These are phyloP conservation scores for Harpagifer antarcticus DNA, from an alignment of 2,797 vertebrate species.

Conservation along the genomic window DNA sequence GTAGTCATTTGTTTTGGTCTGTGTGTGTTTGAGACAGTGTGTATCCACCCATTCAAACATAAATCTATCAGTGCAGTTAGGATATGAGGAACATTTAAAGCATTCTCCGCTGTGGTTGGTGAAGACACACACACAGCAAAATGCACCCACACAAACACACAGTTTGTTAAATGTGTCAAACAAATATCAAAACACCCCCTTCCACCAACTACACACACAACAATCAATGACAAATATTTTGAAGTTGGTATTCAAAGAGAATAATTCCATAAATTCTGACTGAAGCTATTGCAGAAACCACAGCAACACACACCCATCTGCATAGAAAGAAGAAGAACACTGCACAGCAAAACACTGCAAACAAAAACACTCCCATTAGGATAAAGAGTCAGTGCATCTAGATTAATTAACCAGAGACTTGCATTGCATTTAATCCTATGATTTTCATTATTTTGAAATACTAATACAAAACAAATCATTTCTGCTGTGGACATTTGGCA, in stretches of 20 bases:
- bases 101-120: neutral
- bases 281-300: conserved; percentile 26
- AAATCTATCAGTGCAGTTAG: conserved; percentile 5
- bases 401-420: conserved; percentile 52
- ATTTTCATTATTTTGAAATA: conserved; percentile 1
- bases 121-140: neutral
- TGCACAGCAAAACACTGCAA: conserved; percentile 61
- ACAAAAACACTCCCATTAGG: conserved; percentile 30
- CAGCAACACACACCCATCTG: conserved; percentile 24
- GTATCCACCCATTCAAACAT: conserved; percentile 9
- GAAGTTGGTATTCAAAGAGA: conserved; percentile 22
- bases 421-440: conserved; percentile 27
- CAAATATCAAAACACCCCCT: neutral
- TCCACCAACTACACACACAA: conserved; percentile 7
- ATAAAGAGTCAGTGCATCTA: conserved; percentile 28
- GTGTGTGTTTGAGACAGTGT: neutral
- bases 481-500: neutral
- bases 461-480: conserved; percentile 45
- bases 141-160: conserved; percentile 17
- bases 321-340: conserved; percentile 29
- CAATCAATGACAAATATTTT: conserved; percentile 9
- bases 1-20: conserved; percentile 35
- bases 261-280: conserved; percentile 25
- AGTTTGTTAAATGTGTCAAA: conserved; percentile 28
- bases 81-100: neutral